phyloP scores from a whole-genome alignment of 2,888 invertebrate species.

The Athrips mouffetella region DNA sequence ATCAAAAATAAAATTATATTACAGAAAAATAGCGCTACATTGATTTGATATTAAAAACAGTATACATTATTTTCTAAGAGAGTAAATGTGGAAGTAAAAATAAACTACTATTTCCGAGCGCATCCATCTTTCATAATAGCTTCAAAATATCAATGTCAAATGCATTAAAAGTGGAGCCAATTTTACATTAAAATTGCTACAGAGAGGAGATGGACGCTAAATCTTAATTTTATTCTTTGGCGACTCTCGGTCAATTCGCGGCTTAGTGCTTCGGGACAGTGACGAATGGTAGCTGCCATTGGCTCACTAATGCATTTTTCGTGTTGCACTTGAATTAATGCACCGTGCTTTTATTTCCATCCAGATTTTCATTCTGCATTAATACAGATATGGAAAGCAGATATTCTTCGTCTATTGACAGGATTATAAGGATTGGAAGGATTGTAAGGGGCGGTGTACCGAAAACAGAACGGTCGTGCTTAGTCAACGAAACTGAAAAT shows the following conservation, averaged over 20 bases:
- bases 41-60: too few relatives aligned
- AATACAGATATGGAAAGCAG: background rate
- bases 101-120: too few relatives aligned
- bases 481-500: too few relatives aligned
- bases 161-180: background rate
- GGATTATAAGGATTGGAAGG: background rate
- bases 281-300: constrained; percentile 51
- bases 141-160: background rate
- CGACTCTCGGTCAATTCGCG: constrained; percentile 3
- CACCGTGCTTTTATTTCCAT: constrained; percentile 47
- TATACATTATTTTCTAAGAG: too few relatives aligned
- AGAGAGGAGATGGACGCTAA: background rate
- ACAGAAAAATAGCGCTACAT: too few relatives aligned
- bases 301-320: constrained; percentile 73
- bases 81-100: too few relatives aligned
- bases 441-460: too few relatives aligned
- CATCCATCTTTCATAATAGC: constrained; percentile 7
- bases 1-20: too few relatives aligned
- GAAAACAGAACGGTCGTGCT: too few relatives aligned
- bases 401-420: too few relatives aligned
- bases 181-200: background rate
- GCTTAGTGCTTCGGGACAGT: constrained; percentile 44
- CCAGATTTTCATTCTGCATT: constrained; percentile 19
- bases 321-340: constrained; percentile 78
- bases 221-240: constrained; percentile 3